phyloP scores from a whole-genome alignment of 1,140 invertebrate species.

The Neomicropteryx cornuta region DNA sequence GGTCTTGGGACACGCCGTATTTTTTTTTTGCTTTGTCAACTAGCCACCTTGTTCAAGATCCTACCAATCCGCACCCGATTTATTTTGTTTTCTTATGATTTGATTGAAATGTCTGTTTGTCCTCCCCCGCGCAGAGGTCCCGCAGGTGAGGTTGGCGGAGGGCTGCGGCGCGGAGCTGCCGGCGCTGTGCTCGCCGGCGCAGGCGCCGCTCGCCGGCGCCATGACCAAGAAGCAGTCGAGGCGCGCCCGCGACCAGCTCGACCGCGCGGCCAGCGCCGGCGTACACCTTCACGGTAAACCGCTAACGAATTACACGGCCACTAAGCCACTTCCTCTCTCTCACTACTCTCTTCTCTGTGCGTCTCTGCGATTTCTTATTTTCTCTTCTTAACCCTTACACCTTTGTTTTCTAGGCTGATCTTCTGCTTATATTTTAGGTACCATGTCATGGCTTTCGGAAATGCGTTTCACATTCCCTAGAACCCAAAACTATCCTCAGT shows the following conservation, averaged over 20 bases:
- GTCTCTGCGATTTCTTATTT: too few species aligned
- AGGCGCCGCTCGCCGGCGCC: conserved; percentile 36
- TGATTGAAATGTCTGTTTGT: conserved; percentile 1
- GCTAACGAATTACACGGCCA: too few species aligned
- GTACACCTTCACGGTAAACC: conserved; percentile 78
- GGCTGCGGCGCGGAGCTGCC: conserved; percentile 36
- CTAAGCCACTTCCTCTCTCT: too few species aligned
- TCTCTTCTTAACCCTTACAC: too few species aligned
- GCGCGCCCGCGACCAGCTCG: conserved; percentile 50
- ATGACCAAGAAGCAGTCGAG: conserved; percentile 47
- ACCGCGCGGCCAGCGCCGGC: conserved; percentile 71
- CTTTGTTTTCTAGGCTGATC: too few species aligned
- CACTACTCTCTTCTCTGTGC: too few species aligned
- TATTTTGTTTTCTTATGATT: not conserved
- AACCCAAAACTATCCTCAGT: too few species aligned
- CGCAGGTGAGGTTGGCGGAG: conserved; percentile 32
- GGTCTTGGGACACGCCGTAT: conserved; percentile 1
- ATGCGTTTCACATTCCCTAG: too few species aligned
- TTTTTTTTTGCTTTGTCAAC: not conserved
- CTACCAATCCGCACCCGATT: conserved; percentile 3
- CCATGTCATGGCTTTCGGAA: too few species aligned
- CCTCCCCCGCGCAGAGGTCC: conserved; percentile 23
- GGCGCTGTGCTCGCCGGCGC: conserved; percentile 32
- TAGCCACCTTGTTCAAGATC: not conserved
- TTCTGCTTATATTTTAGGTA: too few species aligned